Base-by-base conservation (phyloP, 2,888 invertebrate genomes). In the Coleophora deauratella region DNA sequence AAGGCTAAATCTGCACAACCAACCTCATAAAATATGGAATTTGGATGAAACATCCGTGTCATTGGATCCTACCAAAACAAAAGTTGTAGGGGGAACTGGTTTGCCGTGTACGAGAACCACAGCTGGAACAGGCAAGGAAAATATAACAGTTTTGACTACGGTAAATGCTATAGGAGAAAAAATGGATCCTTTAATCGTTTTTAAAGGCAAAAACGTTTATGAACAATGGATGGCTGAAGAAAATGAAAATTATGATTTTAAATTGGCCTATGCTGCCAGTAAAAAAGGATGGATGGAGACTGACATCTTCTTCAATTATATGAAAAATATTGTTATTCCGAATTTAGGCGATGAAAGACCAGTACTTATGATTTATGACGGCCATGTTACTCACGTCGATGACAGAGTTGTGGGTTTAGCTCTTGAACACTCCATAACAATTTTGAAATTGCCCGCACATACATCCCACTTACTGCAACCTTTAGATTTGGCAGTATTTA, bases 401-500 rank as follows among this genome's bases (percentile, higher is more conserved):
- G 40, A 33, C 37, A 36, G 33, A 32, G 27, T 37, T 36, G 37
- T 40, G 31, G 41, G 41, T 35, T 28, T 36, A 21, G 41, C 41
- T n/a, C 6, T 34, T 32, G 35, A 47, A 44, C 37, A 38, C 13
- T 44, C 46, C 13, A 43, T 55, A 14, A 49, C 46, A 2, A 55
- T 58, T 38, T 41, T 58, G 39, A 57, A 58, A 43, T 41, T 54
- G 34, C 52, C 56, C 34, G 43, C 55, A 12, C 57, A 59, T 40
- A 42, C 52, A 14, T 54, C 49, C 35, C 56, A 57, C 42, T 30
- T 57, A 12, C 43, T 59, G 33, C 55, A 58, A 44, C 59, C 59
- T 12, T 32, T 61, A 38, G 60, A 62, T 44, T 42, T 59, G 15
- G 28, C 50, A 12, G 55, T 58, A 30, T 59, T 59, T 39, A 56